These are phyloP conservation scores for Chaenogobius annularis DNA, from an alignment of 2,113 vertebrate species.

Conservation along the genomic window DNA sequence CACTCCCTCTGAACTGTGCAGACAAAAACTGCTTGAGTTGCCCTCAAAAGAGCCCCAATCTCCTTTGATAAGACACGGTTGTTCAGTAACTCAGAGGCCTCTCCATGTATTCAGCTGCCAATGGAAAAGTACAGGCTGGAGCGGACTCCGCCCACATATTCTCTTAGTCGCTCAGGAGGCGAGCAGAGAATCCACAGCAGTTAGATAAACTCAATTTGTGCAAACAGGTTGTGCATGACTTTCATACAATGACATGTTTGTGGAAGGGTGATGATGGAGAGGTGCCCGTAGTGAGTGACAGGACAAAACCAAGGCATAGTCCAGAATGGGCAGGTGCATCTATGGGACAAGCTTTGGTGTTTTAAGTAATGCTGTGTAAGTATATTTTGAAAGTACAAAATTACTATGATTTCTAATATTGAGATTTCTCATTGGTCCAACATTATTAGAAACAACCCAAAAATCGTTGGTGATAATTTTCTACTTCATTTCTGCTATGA, in stretches of 20 bases:
- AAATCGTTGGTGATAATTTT: too few relatives aligned
- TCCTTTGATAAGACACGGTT: conserved; percentile 32
- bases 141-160: background rate
- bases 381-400: too few relatives aligned
- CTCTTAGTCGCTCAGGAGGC: conserved; percentile 9
- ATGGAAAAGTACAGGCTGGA: conserved; percentile 66
- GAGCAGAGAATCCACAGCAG: conserved; percentile 15
- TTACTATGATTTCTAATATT: too few relatives aligned
- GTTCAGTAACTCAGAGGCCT: conserved; percentile 42
- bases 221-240: conserved; percentile 59
- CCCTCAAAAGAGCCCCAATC: background rate
- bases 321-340: background rate
- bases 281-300: conserved; percentile 30
- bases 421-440: too few relatives aligned
- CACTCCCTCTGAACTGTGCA: background rate
- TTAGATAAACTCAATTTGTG: conserved; percentile 65
- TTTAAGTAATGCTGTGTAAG: too few relatives aligned
- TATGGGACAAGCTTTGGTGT: background rate
- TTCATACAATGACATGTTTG: conserved; percentile 53
- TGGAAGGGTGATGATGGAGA: conserved; percentile 37
- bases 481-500: too few relatives aligned
- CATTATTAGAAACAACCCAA: too few relatives aligned
- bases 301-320: background rate
- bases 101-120: conserved; percentile 44
- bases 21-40: conserved; percentile 38